Percentiles rank a stretch among this genome's conserved stretches.
Evolutionary conservation across 2,888 invertebrate species (phyloP).

Genomic region (Steinernema hermaphroditum): DNA sequence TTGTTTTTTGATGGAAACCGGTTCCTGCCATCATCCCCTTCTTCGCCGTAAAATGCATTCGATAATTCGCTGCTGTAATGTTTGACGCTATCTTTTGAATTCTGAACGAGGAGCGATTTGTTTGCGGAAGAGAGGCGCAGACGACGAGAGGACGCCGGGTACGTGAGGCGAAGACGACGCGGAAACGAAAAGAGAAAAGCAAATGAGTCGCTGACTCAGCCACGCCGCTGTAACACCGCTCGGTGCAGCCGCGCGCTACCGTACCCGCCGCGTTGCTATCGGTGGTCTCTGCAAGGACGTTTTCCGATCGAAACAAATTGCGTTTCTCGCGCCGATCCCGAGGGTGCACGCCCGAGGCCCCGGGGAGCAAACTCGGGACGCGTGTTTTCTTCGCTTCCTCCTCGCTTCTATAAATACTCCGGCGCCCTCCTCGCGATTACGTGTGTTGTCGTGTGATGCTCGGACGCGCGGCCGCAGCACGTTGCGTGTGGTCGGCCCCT

Average conservation of each 20-base stretch:
- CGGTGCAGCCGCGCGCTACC: neutral
- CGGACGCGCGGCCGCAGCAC: neutral
- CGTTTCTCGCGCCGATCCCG: neutral
- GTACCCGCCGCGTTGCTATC: neutral
- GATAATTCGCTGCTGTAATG: conserved; percentile 26
- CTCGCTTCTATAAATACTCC: conserved; percentile 3
- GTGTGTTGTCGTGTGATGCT: conserved; percentile 25
- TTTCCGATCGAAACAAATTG: neutral
- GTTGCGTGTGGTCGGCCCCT: too few species aligned
- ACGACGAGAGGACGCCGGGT: conserved; percentile 5
- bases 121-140: conserved; percentile 29
- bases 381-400: conserved; percentile 9
- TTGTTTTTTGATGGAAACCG: conserved; percentile 26
- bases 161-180: neutral
- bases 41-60: conserved; percentile 21
- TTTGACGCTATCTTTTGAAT: conserved; percentile 30
- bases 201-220: conserved; percentile 7
- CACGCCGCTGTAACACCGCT: conserved; percentile 1
- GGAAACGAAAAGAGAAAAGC: conserved; percentile 9
- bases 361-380: neutral
- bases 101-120: conserved; percentile 25
- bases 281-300: neutral
- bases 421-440: conserved; percentile 7
- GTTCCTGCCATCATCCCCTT: conserved; percentile 25
- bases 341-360: too few species aligned